Conservation (phyloP, 37 sponge, comb jelly and placozoan species). For the Oopsacas minuta region DNA sequence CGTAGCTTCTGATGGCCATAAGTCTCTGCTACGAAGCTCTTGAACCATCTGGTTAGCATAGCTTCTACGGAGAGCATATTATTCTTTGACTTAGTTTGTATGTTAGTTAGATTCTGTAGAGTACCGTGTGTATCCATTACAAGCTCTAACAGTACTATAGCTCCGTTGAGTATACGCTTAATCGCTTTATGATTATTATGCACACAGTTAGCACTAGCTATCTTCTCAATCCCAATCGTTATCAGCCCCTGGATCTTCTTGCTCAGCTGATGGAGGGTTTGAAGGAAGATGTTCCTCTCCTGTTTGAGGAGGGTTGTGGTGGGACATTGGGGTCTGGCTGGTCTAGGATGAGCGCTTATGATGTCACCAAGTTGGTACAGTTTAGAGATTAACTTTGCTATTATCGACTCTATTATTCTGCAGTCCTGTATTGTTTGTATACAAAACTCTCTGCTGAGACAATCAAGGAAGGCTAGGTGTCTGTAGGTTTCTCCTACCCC, state of each 20-base stretch:
- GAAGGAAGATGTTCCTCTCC: constrained; percentile 2
- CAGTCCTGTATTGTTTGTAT: neutral
- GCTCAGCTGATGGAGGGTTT: neutral
- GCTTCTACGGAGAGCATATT: neutral
- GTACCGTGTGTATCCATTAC: neutral
- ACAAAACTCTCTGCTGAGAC: neutral
- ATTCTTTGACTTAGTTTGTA: neutral
- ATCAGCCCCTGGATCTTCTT: constrained; percentile 1
- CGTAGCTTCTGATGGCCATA: neutral
- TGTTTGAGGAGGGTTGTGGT: neutral
- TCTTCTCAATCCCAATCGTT: neutral
- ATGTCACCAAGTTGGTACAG: neutral
- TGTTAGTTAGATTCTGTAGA: neutral
- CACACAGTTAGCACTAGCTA: neutral
- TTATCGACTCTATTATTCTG: neutral
- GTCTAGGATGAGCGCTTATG: neutral
- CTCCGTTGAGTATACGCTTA: neutral
- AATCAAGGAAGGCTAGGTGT: neutral
- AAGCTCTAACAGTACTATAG: neutral
- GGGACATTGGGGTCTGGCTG: neutral
- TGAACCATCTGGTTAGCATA: neutral
- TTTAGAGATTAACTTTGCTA: neutral
- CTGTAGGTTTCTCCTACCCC: neutral
- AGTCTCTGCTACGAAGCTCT: constrained; percentile 8
- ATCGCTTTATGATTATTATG: neutral